These are phyloP conservation scores for Diarsia rubi DNA, from an alignment of 2,888 invertebrate species.

Conservation along the genomic window DNA sequence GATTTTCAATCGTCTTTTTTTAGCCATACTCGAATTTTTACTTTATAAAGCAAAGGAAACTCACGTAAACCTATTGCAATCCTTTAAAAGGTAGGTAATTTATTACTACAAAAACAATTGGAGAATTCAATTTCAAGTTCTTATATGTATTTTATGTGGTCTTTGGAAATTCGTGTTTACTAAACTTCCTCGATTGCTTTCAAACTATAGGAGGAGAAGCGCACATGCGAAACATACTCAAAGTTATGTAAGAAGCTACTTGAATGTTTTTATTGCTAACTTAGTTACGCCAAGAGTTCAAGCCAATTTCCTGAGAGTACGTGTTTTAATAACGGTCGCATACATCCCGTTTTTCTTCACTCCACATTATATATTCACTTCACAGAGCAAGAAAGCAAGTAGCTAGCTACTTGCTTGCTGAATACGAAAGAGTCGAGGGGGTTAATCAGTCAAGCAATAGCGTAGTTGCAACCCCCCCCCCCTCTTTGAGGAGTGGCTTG, in stretches of 20 bases:
- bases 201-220: conserved; percentile 23
- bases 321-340: conserved; percentile 24
- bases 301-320: conserved; percentile 29
- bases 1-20: not conserved
- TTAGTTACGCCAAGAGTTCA: conserved; percentile 24
- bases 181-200: conserved; percentile 39
- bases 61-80: not conserved
- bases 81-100: not conserved
- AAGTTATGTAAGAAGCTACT: conserved; percentile 26
- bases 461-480: too few species aligned
- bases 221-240: conserved; percentile 30
- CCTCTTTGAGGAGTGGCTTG: too few species aligned
- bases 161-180: conserved; percentile 16
- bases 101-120: conserved; percentile 9
- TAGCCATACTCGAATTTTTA: not conserved
- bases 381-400: not conserved
- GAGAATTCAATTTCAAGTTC: conserved; percentile 29
- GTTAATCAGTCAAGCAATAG: not conserved
- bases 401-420: too few species aligned
- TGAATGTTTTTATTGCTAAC: conserved; percentile 27
- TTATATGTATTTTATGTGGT: conserved; percentile 10
- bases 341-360: conserved; percentile 21
- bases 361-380: not conserved
- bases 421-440: not conserved
- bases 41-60: not conserved